phyloP scores from a whole-genome alignment of 2,113 vertebrate species.

The Himantopus leucocephalus region DNA sequence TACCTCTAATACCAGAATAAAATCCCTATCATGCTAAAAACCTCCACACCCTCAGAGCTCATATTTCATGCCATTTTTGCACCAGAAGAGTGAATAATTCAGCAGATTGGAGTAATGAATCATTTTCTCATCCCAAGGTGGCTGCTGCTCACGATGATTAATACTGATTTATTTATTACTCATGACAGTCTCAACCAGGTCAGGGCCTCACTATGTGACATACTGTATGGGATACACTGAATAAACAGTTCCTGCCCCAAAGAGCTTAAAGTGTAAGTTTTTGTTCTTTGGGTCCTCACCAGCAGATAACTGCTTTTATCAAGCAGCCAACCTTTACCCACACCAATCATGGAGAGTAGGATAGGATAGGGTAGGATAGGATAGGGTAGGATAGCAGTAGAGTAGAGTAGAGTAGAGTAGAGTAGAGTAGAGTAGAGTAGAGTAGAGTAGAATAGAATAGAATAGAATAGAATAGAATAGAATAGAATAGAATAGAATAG shows the following conservation, averaged over 20 bases:
- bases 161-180: slow-evolving; percentile 67
- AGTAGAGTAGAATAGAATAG: neutral
- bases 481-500: neutral
- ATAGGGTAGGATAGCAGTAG: no score
- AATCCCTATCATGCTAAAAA: slow-evolving; percentile 18
- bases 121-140: slow-evolving; percentile 66
- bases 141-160: slow-evolving; percentile 54
- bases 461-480: neutral
- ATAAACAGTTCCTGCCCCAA: slow-evolving; percentile 21
- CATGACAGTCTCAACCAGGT: slow-evolving; percentile 39
- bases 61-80: slow-evolving; percentile 67
- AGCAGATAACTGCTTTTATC: neutral
- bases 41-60: slow-evolving; percentile 44
- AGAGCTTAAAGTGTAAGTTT: neutral
- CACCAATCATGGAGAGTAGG: neutral
- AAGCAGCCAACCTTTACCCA: neutral
- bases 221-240: neutral
- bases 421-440: neutral
- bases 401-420: neutral
- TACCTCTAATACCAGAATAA: slow-evolving; percentile 18
- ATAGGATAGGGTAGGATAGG: no score
- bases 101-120: slow-evolving; percentile 69
- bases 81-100: slow-evolving; percentile 70
- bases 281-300: neutral
- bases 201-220: neutral